Base-by-base conservation (phyloP, 1,140 invertebrate genomes). In the Leguminivora glycinivorella region DNA sequence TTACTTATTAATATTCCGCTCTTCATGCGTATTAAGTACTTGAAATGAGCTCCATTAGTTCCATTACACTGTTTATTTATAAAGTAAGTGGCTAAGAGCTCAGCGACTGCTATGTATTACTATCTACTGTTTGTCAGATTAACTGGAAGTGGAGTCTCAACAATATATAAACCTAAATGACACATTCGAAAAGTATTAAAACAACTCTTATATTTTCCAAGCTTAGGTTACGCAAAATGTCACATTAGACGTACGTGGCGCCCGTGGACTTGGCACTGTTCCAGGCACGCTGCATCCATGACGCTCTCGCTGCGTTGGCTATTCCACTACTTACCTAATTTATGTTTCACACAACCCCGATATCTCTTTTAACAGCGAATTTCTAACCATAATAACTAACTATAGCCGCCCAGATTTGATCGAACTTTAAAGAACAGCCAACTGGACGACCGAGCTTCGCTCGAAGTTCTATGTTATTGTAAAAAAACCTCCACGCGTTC, bases 201-300 rank as follows among this genome's bases (percentile, higher is more conserved):
- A 52, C 5, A 38, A n/a, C 4, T 24, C n/a, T 63, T 63, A 17
- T 29, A 60, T 17, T 10, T 63, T 63, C 34, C 47, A 29, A 31
- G 58, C 26, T 63, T 34, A 63, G 25, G 26, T 63, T 29, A 63
- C 58, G 26, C 26, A 63, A 63, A 63, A 63, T 63, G 58, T 63
- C 58, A 68, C 19, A 24, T 68, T 26, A 22, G 25, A 47, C 17
- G 17, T 40, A 47, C 26, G 58, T 63, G 25, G 40, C 47, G 52
- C 43, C 67, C 34, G 68, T 76, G 72, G 72, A 77, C 72, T 86
- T 89, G 89, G 89, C 87, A 66, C 29, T 75, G 70, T 73, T 85
- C 89, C 89, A 89, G 89, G 79, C 82, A 73, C 72, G 78, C 79
- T 85, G 87, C 80, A 89, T 88, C 85, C 85, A 89, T 89, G 79